Evolutionary conservation across 2,797 vertebrate genomes (phyloP).

Genomic region (Diceros bicornis): DNA sequence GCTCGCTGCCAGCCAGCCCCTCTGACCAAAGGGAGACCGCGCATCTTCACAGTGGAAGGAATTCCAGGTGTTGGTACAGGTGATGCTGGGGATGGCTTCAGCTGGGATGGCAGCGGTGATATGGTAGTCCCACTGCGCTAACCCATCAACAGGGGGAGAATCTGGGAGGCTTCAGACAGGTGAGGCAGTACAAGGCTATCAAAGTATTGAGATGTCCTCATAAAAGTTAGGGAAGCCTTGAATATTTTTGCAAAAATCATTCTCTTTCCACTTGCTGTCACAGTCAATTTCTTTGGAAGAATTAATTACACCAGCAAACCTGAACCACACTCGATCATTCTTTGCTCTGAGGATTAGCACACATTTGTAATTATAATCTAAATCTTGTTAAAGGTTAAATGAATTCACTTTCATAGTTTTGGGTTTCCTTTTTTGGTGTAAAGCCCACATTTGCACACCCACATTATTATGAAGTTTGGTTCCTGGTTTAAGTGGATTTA

Average conservation of each 20-base stretch:
- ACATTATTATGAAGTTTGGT: background rate
- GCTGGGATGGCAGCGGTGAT: background rate
- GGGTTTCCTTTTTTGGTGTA: background rate
- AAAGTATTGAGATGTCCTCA: background rate
- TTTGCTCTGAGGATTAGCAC: conserved; percentile 25
- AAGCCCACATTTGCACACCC: background rate
- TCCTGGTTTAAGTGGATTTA: conserved; percentile 10
- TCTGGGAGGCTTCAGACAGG: background rate
- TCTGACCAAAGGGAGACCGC: background rate
- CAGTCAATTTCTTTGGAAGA: conserved; percentile 16
- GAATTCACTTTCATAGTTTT: background rate
- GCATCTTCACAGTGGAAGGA: background rate
- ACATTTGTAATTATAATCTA: background rate
- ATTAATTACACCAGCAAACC: conserved; percentile 2
- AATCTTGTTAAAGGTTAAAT: conserved; percentile 43
- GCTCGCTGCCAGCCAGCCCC: background rate
- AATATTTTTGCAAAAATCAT: background rate
- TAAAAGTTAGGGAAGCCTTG: background rate
- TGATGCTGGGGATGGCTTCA: background rate
- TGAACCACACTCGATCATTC: background rate
- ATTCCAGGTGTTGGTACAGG: background rate
- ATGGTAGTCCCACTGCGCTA: background rate
- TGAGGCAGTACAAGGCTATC: background rate
- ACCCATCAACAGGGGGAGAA: background rate
- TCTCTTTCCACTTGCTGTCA: background rate